Base-by-base conservation (phyloP, 2,797 vertebrate species). In the Menidia menidia region DNA sequence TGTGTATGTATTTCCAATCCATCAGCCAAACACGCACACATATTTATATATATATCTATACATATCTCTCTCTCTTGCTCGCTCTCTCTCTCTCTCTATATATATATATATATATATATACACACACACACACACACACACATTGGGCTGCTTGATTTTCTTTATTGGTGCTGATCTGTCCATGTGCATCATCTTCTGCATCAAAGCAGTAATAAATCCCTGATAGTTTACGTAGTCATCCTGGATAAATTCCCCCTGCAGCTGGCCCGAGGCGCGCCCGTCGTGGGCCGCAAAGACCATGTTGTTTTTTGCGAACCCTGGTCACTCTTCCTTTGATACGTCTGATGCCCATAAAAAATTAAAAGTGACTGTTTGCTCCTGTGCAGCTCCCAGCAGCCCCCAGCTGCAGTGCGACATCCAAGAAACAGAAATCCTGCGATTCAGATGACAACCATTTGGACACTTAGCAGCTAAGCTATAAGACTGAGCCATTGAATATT, bases 61-160 rank as follows among this genome's bases (percentile, higher is more conserved):
- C 25, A 25, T 25, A 25, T 25, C 25, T 25, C 25, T 25, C 25
- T 25, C 25, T 25, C 25, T 25, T 2, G 1, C 25, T 25, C 25
- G 1, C 25, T 25, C 25, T 25, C 25, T 25, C 25, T 25, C 25
- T 25, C 25, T 25, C 25, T 25, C 25, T 39, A 4, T 7, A 39
- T 39, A 39, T 39, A 39, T 76, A 85, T 78, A 81, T 84, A 83
- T 88, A 35, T 77, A 85, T 78, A 81, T 84, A 82, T 88, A 72
- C 68, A 67, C 45, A 68, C 77, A 39, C 76, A 86, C 77, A 81
- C 83, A 83, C 87, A 83, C 82, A 75, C 77, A 75, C 82, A 88
- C 50, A 65, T 51, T 15, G 10, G 64, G 74, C 58, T 71, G 71
- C 25, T 18, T 53, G 62, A 70, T 78, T 30, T 60, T 69, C 75